phyloP scores from a whole-genome alignment of 2,113 vertebrate species.

The Lagenorhynchus albirostris region DNA sequence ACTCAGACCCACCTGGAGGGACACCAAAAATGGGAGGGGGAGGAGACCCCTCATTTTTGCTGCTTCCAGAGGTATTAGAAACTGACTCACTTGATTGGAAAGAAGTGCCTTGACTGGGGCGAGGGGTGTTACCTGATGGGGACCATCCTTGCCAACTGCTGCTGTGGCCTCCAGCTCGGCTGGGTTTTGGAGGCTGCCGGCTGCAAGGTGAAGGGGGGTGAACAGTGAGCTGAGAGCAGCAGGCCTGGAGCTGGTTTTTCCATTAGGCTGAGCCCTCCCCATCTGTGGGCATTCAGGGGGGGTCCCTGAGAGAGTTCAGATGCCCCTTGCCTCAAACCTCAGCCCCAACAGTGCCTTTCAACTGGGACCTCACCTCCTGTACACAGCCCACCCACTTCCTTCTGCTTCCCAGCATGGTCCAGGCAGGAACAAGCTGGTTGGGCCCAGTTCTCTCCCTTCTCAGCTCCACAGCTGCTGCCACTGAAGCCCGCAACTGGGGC shows the following conservation, averaged over 20 bases:
- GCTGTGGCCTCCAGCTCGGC: background rate
- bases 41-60: constrained; percentile 44
- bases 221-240: background rate
- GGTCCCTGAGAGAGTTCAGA: background rate
- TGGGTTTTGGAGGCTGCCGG: background rate
- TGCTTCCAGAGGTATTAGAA: constrained; percentile 59
- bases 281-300: background rate
- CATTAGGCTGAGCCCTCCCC: background rate
- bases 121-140: background rate
- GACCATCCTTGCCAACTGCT: constrained; percentile 2
- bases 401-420: background rate
- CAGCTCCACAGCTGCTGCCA: constrained; percentile 46
- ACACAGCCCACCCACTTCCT: background rate
- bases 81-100: constrained; percentile 18
- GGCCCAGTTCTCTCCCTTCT: background rate
- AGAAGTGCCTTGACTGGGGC: constrained; percentile 51
- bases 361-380: background rate
- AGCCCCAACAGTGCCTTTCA: constrained; percentile 63
- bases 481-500: background rate
- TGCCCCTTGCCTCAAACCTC: background rate
- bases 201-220: background rate
- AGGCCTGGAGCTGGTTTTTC: background rate
- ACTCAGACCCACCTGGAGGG: background rate
- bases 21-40: constrained; percentile 45
- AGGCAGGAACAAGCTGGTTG: background rate